Evolutionary conservation across 1,140 invertebrate species (phyloP).

Genomic region (Eumaeus atala): DNA sequence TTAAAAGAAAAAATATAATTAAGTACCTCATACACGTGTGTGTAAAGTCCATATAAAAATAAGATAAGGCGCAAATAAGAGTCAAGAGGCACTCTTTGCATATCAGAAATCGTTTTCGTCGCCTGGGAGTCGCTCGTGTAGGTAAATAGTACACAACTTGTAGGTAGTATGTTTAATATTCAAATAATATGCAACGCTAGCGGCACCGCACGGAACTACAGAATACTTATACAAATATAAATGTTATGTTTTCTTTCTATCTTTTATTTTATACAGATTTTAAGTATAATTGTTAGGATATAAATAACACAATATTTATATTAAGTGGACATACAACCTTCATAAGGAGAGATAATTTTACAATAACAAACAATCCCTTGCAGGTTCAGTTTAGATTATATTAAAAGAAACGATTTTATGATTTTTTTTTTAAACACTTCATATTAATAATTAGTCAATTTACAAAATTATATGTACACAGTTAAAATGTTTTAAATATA

Average conservation of each 20-base stretch:
- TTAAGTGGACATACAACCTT: constrained; percentile 69
- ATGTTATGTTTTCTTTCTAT: constrained; percentile 59
- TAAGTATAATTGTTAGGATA: constrained; percentile 61
- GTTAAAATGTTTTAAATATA: constrained; percentile 21
- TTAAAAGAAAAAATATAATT: background rate
- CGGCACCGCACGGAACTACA: constrained; percentile 23
- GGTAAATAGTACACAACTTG: constrained; percentile 4
- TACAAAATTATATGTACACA: constrained; percentile 41
- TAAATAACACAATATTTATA: constrained; percentile 65
- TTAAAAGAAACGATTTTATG: constrained; percentile 30
- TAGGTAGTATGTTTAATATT: background rate
- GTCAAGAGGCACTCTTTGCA: too few species aligned
- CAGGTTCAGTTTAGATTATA: constrained; percentile 30
- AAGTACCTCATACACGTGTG: constrained; percentile 1
- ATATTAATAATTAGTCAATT: constrained; percentile 32
- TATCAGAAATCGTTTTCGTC: too few species aligned
- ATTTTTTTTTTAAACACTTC: constrained; percentile 34
- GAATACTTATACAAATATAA: constrained; percentile 51
- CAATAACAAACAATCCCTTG: constrained; percentile 40
- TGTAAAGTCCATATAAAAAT: constrained; percentile 10
- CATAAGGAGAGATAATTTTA: constrained; percentile 59
- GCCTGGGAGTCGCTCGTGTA: background rate
- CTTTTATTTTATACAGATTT: constrained; percentile 55
- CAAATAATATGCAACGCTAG: constrained; percentile 37
- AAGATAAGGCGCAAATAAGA: background rate